phyloP scores from a whole-genome alignment of 2,797 vertebrate genomes.

The Tragopan temminckii region DNA sequence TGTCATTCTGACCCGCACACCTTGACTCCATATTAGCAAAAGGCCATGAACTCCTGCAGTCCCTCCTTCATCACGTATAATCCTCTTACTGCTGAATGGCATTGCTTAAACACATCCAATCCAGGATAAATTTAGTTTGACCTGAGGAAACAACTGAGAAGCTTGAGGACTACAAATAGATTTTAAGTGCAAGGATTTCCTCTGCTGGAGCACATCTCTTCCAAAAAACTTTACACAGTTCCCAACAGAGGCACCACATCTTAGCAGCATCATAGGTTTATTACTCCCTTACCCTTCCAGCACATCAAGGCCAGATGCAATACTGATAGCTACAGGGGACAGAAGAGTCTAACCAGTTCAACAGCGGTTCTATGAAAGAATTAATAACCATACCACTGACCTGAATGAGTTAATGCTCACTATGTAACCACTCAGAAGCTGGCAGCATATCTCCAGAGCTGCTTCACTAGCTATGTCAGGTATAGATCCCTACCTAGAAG shows the following conservation, averaged over 20 bases:
- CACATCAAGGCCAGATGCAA: not conserved
- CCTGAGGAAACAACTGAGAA: slow-evolving; percentile 39
- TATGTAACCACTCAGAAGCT: not conserved
- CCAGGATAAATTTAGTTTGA: slow-evolving; percentile 54
- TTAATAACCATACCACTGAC: not conserved
- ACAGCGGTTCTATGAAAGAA: not conserved
- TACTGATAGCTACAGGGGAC: not conserved
- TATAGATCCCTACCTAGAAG: accelerated
- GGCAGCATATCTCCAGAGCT: not conserved
- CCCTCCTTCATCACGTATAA: slow-evolving; percentile 1
- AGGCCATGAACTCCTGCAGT: slow-evolving; percentile 5
- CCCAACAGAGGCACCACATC: not conserved
- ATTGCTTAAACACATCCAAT: slow-evolving; percentile 37
- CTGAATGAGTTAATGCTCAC: not conserved
- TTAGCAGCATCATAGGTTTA: not conserved
- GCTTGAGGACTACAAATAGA: not conserved
- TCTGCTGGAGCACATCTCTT: not conserved
- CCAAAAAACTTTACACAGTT: not conserved
- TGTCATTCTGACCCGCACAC: not conserved
- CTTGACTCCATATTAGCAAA: slow-evolving; percentile 31
- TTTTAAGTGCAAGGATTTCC: not conserved
- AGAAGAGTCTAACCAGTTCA: not conserved
- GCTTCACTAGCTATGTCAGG: not conserved
- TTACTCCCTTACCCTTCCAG: not conserved
- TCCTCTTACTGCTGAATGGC: slow-evolving; percentile 51